Evolutionary conservation across 2,888 invertebrate species (phyloP).

Genomic region (Perizoma affinitatum): DNA sequence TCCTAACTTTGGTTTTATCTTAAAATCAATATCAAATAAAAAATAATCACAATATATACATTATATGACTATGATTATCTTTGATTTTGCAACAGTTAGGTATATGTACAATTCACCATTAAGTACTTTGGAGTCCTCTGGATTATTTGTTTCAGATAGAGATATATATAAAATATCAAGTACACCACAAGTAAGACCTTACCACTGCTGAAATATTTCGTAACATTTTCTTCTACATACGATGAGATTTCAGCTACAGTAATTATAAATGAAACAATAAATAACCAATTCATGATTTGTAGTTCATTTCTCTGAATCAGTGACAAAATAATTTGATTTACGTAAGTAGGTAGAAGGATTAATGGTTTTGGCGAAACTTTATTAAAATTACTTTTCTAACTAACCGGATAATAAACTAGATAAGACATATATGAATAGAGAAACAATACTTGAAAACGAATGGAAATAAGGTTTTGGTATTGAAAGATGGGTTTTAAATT

Average conservation of each 20-base stretch:
- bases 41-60: too few species aligned
- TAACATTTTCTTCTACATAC: constrained; percentile 20
- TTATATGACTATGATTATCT: too few species aligned
- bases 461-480: not conserved
- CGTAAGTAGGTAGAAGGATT: not conserved
- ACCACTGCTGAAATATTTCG: constrained; percentile 49
- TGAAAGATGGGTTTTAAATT: constrained; percentile 12
- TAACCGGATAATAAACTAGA: constrained; percentile 25
- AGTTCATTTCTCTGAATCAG: constrained; percentile 14
- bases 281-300: constrained; percentile 27
- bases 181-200: constrained; percentile 31
- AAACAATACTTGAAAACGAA: constrained; percentile 3
- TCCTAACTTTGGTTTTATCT: too few species aligned
- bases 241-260: constrained; percentile 18
- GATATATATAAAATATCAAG: too few species aligned
- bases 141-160: too few species aligned
- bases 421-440: constrained; percentile 2
- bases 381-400: constrained; percentile 37
- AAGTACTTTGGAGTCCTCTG: too few species aligned
- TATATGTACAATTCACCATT: too few species aligned
- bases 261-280: constrained; percentile 16
- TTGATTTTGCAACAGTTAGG: too few species aligned
- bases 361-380: constrained; percentile 27
- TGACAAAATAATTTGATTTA: not conserved
- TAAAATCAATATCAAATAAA: too few species aligned